Evolutionary conservation across 2,113 vertebrate genomes (phyloP).

Genomic region (Herpetotheres cachinnans): DNA sequence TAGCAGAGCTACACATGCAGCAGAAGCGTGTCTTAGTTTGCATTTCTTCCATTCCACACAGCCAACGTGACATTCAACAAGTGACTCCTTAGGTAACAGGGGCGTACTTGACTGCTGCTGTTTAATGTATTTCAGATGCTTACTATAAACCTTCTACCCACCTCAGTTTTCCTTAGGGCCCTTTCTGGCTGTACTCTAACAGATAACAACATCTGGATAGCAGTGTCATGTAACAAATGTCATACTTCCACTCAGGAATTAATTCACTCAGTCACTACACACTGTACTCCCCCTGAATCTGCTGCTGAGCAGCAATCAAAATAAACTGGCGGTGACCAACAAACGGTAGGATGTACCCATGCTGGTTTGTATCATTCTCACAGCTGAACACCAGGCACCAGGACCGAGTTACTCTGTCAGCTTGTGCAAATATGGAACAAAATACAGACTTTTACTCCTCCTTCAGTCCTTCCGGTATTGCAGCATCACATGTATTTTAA

Average conservation of each 20-base stretch:
- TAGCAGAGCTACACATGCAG: conserved; percentile 42
- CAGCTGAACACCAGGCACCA: neutral
- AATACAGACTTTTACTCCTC: neutral
- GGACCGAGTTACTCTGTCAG: neutral
- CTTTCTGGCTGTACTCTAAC: conserved; percentile 16
- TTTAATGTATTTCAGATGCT: neutral
- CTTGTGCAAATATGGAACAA: neutral
- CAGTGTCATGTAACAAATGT: neutral
- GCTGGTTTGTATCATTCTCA: neutral
- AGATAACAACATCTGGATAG: neutral
- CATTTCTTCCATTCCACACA: conserved; percentile 70
- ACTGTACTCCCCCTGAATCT: neutral
- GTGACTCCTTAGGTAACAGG: conserved; percentile 51
- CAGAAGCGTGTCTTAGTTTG: conserved; percentile 65
- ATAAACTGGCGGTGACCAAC: neutral
- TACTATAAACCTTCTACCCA: conserved; percentile 27
- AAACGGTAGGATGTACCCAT: accelerated
- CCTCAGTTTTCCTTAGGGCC: conserved; percentile 18
- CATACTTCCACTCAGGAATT: neutral
- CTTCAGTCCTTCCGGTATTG: neutral
- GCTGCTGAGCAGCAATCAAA: neutral
- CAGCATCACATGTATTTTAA: neutral
- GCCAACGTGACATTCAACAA: conserved; percentile 68
- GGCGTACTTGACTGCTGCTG: conserved; percentile 25
- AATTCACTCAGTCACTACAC: neutral